These are phyloP conservation scores for Chelonus insularis DNA, from an alignment of 1,140 invertebrate species.

Conservation along the genomic window DNA sequence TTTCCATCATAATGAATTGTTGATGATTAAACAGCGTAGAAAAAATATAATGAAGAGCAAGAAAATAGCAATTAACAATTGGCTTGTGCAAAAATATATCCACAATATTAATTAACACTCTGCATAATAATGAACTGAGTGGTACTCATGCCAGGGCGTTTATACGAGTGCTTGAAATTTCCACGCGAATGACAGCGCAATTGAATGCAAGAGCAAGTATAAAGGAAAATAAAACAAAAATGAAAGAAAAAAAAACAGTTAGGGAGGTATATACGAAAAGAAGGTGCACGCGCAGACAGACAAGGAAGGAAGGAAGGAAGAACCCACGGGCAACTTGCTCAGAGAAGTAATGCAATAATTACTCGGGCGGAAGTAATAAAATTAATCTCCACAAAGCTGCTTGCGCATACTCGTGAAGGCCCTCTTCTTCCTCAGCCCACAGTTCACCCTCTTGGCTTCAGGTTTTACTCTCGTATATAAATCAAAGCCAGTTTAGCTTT, in stretches of 20 bases:
- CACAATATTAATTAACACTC: slow-evolving; percentile 14
- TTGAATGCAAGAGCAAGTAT: slow-evolving; percentile 4
- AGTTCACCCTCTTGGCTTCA: slow-evolving; percentile 26
- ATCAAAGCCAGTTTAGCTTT: slow-evolving; percentile 58
- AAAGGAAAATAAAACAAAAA: not conserved
- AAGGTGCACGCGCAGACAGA: slow-evolving; percentile 19
- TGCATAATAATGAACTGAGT: not conserved
- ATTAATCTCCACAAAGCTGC: slow-evolving; percentile 46
- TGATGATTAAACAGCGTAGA: too few relatives aligned
- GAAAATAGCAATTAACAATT: too few relatives aligned
- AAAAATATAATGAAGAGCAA: too few relatives aligned
- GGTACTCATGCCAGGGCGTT: not conserved
- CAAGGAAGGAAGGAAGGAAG: slow-evolving; percentile 15
- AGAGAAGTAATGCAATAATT: slow-evolving; percentile 53
- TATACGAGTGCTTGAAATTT: slow-evolving; percentile 15
- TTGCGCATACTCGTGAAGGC: slow-evolving; percentile 4
- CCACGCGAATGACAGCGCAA: slow-evolving; percentile 10
- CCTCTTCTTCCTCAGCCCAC: slow-evolving; percentile 2
- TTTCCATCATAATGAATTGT: too few relatives aligned
- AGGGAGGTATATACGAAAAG: slow-evolving; percentile 4
- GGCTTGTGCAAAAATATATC: too few relatives aligned
- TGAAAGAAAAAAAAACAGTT: slow-evolving; percentile 4
- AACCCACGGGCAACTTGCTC: slow-evolving; percentile 37
- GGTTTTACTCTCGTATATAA: slow-evolving; percentile 43
- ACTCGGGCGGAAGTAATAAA: slow-evolving; percentile 55